Evolutionary conservation across 2,888 invertebrate species (phyloP), one percentile per base, ranked within the genome.

Genomic region (Osmoderma eremita): DNA sequence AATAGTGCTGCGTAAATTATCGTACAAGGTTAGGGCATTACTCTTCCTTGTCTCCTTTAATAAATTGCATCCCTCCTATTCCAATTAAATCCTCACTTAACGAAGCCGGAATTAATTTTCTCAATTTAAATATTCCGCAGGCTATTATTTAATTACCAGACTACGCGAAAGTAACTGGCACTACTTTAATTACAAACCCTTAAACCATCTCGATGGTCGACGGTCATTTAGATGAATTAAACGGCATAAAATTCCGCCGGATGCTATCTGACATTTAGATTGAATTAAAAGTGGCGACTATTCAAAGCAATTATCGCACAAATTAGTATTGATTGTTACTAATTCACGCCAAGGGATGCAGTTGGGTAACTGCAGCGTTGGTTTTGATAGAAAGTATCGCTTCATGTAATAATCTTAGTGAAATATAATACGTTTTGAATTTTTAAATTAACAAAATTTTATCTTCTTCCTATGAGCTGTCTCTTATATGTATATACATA

Each of bases 151-250:
- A 18, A 22, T 5, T 49, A 20, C 18, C 12, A 17, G 12, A 49
- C 12, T 49, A 22, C 49, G 3, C 20, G 20, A n/a, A n/a, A n/a
- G n/a, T n/a, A n/a, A n/a, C n/a, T n/a, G 49, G 8, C 12, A 20
- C 45, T 15, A 49, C 49, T 20, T 49, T 49, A 49, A 49, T 22
- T 49, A 49, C 22, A 49, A 17, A 49, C 8, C 20, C 22, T 49
- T 22, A 49, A 22, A 49, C 6, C 20, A 22, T 49, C n/a, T 22
- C 20, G 20, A 22, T 49, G 20, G 49, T 30, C 30, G 30, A n/a
- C 22, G n/a, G 20, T 49, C 20, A 49, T 22, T 20, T 18, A 49
- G 20, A 17, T 4, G 20, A 20, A 20, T 18, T 49, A 49, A 49
- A 18, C 10, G 22, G 22, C 4, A 8, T 4, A 10, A 20, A 49